phyloP scores from a whole-genome alignment of 2,888 invertebrate genomes.

The Brachyptera risi region DNA sequence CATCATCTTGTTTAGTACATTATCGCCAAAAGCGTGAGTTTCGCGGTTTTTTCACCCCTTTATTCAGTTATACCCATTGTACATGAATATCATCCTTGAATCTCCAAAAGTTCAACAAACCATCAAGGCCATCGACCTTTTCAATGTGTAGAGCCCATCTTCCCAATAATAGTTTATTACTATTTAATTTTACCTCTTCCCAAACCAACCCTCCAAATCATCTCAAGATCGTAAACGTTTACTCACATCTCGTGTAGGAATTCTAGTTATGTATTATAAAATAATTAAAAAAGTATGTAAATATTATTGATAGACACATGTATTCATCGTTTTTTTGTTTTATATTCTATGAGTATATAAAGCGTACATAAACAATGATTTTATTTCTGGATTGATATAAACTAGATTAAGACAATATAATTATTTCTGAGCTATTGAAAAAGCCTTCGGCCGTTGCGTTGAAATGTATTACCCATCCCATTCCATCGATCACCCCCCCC shows the following conservation, averaged over 20 bases:
- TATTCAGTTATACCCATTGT: too few relatives aligned
- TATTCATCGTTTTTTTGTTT: too few relatives aligned
- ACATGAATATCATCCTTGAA: too few relatives aligned
- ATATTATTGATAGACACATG: not conserved
- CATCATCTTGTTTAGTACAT: too few relatives aligned
- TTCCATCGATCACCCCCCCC: too few relatives aligned
- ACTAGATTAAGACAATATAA: not conserved
- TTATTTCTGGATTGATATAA: not conserved
- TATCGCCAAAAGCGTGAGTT: too few relatives aligned
- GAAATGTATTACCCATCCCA: too few relatives aligned
- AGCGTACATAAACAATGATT: not conserved
- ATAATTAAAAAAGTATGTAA: constrained; percentile 13
- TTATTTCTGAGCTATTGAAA: not conserved
- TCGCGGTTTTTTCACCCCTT: too few relatives aligned
- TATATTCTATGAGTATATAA: not conserved
- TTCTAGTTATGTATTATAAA: constrained; percentile 5
- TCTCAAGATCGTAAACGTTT: not conserved
- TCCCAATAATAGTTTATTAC: constrained; percentile 15
- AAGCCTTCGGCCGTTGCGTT: not conserved
- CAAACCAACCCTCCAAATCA: not conserved
- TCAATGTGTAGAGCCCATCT: too few relatives aligned
- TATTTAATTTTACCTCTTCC: constrained; percentile 7
- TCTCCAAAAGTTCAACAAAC: too few relatives aligned
- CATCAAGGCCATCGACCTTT: too few relatives aligned
- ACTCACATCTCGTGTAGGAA: constrained; percentile 12